Conservation (phyloP, 2,888 invertebrate species). For the Tipula unca region DNA sequence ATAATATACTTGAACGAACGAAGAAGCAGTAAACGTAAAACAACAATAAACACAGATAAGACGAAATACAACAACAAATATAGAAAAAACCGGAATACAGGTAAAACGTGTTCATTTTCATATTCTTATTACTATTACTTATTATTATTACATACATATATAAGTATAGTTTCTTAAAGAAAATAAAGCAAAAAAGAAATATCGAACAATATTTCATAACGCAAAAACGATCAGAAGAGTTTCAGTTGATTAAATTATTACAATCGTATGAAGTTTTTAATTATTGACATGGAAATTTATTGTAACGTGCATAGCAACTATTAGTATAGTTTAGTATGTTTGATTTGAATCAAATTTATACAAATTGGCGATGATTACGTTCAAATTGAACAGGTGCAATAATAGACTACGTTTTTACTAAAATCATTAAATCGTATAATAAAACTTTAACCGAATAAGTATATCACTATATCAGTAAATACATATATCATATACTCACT, state of each 20-base stretch:
- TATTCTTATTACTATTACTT: background rate
- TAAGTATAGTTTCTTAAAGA: background rate
- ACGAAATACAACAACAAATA: background rate
- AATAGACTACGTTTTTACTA: background rate
- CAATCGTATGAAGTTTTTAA: background rate
- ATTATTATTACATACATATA: no score
- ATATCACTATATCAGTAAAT: no score
- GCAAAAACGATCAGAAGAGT: background rate
- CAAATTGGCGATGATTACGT: background rate
- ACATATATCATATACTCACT: background rate
- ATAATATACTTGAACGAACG: background rate
- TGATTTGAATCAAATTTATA: background rate
- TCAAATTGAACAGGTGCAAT: background rate
- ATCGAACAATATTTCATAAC: background rate
- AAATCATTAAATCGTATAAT: background rate
- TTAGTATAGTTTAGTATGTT: background rate
- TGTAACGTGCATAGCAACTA: background rate
- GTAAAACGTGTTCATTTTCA: conserved; percentile 8
- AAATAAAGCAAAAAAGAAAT: background rate
- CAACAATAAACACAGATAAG: background rate
- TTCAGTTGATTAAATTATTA: background rate
- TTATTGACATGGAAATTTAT: background rate
- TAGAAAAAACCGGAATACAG: background rate
- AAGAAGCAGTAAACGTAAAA: background rate
- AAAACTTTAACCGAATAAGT: no score